Percentiles rank a stretch among this genome's conserved stretches.
These are phyloP conservation scores for Emydocephalus ijimae DNA, from an alignment of 2,113 vertebrate genomes.

Conservation along the genomic window DNA sequence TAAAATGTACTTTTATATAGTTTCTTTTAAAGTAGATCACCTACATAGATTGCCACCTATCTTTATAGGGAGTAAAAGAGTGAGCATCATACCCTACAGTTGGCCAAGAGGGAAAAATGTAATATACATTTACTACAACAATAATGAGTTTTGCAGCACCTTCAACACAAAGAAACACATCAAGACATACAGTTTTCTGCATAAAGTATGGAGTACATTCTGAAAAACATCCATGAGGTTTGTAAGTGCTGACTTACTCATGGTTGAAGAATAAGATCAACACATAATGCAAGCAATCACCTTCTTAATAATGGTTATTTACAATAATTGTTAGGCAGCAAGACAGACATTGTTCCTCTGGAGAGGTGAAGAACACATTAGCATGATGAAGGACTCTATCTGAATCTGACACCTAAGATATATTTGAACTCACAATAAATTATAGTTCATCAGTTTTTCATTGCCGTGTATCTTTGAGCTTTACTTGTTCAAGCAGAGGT, in stretches of 20 bases:
- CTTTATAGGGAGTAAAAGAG: neutral
- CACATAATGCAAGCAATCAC: neutral
- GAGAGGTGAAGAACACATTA: neutral
- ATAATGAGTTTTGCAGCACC: neutral
- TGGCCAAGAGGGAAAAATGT: neutral
- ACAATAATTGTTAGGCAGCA: neutral
- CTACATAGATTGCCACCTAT: neutral
- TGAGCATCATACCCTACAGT: neutral
- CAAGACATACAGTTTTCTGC: neutral
- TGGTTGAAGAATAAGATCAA: neutral
- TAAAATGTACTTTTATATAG: neutral
- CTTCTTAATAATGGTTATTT: neutral
- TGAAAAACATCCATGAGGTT: neutral
- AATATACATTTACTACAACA: neutral
- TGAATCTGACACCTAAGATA: neutral
- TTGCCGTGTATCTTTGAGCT: neutral
- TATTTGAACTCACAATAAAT: neutral
- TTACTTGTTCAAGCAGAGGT: neutral
- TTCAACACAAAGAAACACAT: neutral
- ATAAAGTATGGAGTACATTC: neutral
- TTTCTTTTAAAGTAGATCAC: neutral
- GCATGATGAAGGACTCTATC: neutral
- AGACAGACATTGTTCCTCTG: neutral
- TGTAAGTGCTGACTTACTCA: neutral
- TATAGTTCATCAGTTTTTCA: neutral